Conservation (phyloP, 2,888 invertebrate species). For the Tyria jacobaeae region DNA sequence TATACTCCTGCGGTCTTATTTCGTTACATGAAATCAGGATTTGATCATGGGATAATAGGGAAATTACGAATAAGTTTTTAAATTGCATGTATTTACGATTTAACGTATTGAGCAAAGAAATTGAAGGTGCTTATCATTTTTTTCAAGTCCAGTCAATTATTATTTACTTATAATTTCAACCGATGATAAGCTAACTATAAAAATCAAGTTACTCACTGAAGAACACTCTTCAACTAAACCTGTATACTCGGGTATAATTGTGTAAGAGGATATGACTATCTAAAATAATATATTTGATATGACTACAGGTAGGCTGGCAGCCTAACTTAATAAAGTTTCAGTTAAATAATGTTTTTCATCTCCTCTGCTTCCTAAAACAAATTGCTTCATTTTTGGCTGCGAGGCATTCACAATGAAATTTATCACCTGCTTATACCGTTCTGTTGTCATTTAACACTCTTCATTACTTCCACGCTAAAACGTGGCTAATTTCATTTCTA, state of each 20-base stretch:
- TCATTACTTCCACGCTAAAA: slow-evolving; percentile 30
- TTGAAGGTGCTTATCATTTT: too few relatives aligned
- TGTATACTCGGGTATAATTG: background rate
- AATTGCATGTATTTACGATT: too few relatives aligned
- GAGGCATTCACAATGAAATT: slow-evolving; percentile 75
- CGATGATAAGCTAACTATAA: background rate
- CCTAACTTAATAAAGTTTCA: slow-evolving; percentile 73
- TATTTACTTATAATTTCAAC: too few relatives aligned
- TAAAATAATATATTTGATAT: slow-evolving; percentile 21
- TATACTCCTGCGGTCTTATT: too few relatives aligned
- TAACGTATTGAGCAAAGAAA: too few relatives aligned
- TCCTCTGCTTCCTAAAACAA: slow-evolving; percentile 79
- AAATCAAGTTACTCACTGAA: background rate
- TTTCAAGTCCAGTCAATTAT: too few relatives aligned
- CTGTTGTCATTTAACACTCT: slow-evolving; percentile 61
- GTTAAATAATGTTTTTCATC: slow-evolving; percentile 83
- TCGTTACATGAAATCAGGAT: too few relatives aligned
- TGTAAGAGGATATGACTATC: background rate
- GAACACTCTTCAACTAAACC: background rate
- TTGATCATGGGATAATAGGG: too few relatives aligned
- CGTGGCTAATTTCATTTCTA: slow-evolving; percentile 7
- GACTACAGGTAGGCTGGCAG: slow-evolving; percentile 36
- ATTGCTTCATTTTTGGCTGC: slow-evolving; percentile 81
- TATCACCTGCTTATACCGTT: slow-evolving; percentile 73
- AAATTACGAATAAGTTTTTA: too few relatives aligned